Evolutionary conservation across 2,113 vertebrate species (phyloP).

Genomic region (Dermatemys mawii): DNA sequence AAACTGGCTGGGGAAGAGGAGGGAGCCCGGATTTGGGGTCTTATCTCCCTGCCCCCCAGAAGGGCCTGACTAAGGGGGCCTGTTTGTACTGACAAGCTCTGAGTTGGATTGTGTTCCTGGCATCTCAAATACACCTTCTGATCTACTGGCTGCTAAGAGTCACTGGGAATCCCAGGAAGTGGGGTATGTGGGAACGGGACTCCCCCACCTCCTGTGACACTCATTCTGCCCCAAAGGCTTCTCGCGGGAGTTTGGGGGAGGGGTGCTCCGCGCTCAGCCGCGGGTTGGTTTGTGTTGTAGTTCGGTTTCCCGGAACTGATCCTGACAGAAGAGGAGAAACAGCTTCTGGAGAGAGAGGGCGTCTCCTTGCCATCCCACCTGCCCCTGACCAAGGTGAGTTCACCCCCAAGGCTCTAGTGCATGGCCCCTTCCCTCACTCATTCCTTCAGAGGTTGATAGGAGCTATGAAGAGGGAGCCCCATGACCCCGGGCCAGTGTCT

Average conservation of each 20-base stretch:
- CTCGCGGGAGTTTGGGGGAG: neutral
- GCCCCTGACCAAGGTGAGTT: slow-evolving; percentile 89
- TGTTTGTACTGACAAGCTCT: too few relatives aligned
- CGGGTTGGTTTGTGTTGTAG: slow-evolving; percentile 33
- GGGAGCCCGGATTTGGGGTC: too few relatives aligned
- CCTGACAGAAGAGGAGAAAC: slow-evolving; percentile 88
- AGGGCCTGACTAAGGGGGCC: too few relatives aligned
- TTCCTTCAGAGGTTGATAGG: neutral
- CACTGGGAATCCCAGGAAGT: too few relatives aligned
- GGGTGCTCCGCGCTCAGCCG: neutral
- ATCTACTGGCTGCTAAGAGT: too few relatives aligned
- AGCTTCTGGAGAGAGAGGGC: slow-evolving; percentile 88
- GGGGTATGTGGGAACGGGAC: too few relatives aligned
- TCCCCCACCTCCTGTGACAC: too few relatives aligned
- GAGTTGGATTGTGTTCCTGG: too few relatives aligned
- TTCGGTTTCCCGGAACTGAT: slow-evolving; percentile 80
- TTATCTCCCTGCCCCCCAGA: too few relatives aligned
- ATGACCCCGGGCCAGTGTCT: neutral
- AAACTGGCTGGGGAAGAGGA: too few relatives aligned
- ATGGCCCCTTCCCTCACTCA: neutral
- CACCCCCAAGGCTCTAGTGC: neutral
- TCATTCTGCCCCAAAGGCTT: neutral
- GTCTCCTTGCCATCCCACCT: slow-evolving; percentile 79
- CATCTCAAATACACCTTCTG: too few relatives aligned
- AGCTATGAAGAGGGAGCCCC: neutral